Conservation (phyloP, 2,888 invertebrate genomes). For the Leptopilina myrica region DNA sequence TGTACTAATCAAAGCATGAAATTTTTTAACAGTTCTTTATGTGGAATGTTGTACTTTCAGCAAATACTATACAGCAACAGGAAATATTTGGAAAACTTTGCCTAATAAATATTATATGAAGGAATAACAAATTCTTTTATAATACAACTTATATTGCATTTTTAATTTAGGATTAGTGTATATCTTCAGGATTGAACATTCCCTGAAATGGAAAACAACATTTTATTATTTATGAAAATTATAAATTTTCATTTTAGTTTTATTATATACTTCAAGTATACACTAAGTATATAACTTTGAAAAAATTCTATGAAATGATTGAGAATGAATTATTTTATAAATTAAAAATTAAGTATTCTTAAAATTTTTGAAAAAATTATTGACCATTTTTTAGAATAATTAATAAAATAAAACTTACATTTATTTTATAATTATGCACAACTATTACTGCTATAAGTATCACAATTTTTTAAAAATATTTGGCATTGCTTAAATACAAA, state of each 20-base stretch:
- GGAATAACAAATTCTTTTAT: slow-evolving; percentile 40
- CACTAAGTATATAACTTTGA: too few relatives aligned
- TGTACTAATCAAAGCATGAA: not conserved
- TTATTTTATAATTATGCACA: too few relatives aligned
- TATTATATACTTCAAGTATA: too few relatives aligned
- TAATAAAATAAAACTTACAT: too few relatives aligned
- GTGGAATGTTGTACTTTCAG: slow-evolving; percentile 52
- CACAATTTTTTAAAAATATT: too few relatives aligned
- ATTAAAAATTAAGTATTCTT: too few relatives aligned
- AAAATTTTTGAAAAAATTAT: too few relatives aligned
- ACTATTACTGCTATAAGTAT: too few relatives aligned
- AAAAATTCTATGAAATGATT: too few relatives aligned
- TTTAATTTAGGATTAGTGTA: slow-evolving; percentile 72
- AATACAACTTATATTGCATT: slow-evolving; percentile 28
- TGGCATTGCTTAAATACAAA: not conserved
- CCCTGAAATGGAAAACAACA: slow-evolving; percentile 81
- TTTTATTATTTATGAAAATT: slow-evolving; percentile 25
- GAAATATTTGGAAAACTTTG: slow-evolving; percentile 47
- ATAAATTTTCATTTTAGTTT: too few relatives aligned
- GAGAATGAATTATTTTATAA: too few relatives aligned
- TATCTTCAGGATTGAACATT: slow-evolving; percentile 93
- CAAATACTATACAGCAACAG: slow-evolving; percentile 53
- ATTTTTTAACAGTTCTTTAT: slow-evolving; percentile 1
- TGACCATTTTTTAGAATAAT: too few relatives aligned
- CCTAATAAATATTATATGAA: slow-evolving; percentile 53